Conservation (phyloP, 2,888 invertebrate genomes). For the Lamproptera curius region DNA sequence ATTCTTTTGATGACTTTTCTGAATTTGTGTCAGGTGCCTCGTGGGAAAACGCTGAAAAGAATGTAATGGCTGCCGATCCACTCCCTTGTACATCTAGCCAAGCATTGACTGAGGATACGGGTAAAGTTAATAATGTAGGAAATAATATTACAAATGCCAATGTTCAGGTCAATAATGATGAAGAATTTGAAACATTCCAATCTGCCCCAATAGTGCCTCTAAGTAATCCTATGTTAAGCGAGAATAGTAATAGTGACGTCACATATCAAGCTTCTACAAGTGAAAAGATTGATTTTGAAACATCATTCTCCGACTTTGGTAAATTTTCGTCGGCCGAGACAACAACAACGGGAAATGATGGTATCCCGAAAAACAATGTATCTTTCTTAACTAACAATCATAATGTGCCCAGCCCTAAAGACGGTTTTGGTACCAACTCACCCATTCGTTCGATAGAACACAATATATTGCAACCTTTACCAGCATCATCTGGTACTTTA, state of each 20-base stretch:
- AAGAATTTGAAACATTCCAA: conserved; percentile 71
- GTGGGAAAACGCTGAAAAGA: conserved; percentile 36
- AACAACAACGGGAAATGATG: conserved; percentile 35
- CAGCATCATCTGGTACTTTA: conserved; percentile 31
- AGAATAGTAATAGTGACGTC: conserved; percentile 4
- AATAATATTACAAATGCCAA: conserved; percentile 11
- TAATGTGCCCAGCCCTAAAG: conserved; percentile 27
- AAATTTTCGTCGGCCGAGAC: conserved; percentile 30
- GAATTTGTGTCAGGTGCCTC: conserved; percentile 55
- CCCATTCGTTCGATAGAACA: conserved; percentile 25
- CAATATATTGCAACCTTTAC: conserved; percentile 51
- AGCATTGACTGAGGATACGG: no score
- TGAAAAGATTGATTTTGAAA: conserved; percentile 11
- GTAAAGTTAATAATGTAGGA: no score
- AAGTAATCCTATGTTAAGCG: conserved; percentile 23
- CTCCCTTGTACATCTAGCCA: no score
- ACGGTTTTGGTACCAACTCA: conserved; percentile 30
- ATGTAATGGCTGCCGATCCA: conserved; percentile 9
- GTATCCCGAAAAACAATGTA: conserved; percentile 30
- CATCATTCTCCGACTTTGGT: conserved; percentile 3
- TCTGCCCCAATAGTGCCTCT: conserved; percentile 48
- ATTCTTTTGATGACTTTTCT: conserved; percentile 64
- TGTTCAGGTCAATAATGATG: conserved; percentile 36
- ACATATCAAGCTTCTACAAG: conserved; percentile 21
- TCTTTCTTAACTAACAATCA: conserved; percentile 18